These are phyloP conservation scores for Trinectes maculatus DNA, from an alignment of 2,113 vertebrate species.

Conservation along the genomic window DNA sequence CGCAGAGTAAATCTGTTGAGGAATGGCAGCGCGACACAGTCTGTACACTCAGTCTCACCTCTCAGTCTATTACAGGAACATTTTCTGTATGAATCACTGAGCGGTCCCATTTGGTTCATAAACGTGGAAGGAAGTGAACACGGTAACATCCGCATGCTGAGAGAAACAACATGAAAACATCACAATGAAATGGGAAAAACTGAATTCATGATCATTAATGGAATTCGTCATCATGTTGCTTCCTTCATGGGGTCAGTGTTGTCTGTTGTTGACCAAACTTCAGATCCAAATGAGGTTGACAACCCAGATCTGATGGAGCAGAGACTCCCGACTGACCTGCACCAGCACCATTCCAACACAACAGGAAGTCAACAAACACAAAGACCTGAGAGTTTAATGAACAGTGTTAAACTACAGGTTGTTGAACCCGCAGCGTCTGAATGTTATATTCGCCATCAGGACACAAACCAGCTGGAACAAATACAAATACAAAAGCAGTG, in stretches of 20 bases:
- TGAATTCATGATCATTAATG: too few relatives aligned
- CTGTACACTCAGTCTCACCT: conserved; percentile 10
- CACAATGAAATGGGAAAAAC: too few relatives aligned
- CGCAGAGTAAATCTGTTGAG: conserved; percentile 37
- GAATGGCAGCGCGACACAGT: conserved; percentile 32
- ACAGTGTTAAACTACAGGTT: conserved; percentile 26
- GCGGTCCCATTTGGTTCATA: too few relatives aligned
- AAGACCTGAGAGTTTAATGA: conserved; percentile 3
- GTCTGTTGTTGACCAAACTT: background rate
- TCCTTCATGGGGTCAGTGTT: too few relatives aligned
- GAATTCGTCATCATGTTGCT: too few relatives aligned
- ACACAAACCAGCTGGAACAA: conserved; percentile 48
- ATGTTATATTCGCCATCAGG: conserved; percentile 14
- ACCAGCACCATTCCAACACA: background rate
- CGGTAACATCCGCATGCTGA: too few relatives aligned
- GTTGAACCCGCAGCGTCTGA: conserved; percentile 39
- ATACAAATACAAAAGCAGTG: too few relatives aligned
- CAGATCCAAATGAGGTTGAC: background rate
- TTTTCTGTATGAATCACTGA: too few relatives aligned
- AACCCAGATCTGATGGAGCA: conserved; percentile 6
- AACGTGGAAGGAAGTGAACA: too few relatives aligned
- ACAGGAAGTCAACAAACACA: conserved; percentile 31
- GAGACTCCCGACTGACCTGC: conserved; percentile 19
- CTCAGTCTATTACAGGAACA: too few relatives aligned
- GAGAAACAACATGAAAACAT: too few relatives aligned